Evolutionary conservation across 2,797 vertebrate species (phyloP).

Genomic region (Bucorvus abyssinicus): DNA sequence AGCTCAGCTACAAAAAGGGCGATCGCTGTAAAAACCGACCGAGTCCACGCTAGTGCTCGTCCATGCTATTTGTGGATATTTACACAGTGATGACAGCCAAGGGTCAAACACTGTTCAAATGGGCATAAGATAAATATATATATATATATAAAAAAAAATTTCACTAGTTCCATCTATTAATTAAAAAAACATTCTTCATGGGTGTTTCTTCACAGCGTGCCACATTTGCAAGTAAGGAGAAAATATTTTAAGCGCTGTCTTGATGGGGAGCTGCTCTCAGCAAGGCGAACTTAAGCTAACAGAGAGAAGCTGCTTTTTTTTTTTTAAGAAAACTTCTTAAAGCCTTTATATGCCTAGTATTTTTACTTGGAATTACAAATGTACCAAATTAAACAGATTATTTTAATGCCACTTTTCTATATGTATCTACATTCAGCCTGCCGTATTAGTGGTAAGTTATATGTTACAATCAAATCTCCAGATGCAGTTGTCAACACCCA

Average conservation of each 20-base stretch:
- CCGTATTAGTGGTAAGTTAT: background rate
- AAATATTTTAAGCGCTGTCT: background rate
- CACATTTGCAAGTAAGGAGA: background rate
- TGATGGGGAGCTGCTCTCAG: background rate
- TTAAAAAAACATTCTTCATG: background rate
- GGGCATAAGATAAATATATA: background rate
- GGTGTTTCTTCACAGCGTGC: background rate
- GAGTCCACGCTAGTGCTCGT: background rate
- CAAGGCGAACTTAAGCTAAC: background rate
- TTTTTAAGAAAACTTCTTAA: background rate
- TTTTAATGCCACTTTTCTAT: constrained; percentile 10
- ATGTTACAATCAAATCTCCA: background rate
- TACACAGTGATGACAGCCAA: background rate
- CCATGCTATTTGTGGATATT: background rate
- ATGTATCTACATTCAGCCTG: constrained; percentile 2
- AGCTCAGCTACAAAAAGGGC: background rate
- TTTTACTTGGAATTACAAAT: background rate
- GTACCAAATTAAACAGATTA: background rate
- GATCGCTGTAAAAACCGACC: background rate
- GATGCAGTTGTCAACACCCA: background rate
- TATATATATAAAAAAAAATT: background rate
- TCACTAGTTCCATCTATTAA: background rate
- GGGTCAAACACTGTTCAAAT: background rate
- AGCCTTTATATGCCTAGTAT: background rate
- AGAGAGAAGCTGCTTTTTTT: background rate